phyloP scores from a whole-genome alignment of 37 sponge, comb jelly and placozoan genomes.

The Halichondria panicea region DNA sequence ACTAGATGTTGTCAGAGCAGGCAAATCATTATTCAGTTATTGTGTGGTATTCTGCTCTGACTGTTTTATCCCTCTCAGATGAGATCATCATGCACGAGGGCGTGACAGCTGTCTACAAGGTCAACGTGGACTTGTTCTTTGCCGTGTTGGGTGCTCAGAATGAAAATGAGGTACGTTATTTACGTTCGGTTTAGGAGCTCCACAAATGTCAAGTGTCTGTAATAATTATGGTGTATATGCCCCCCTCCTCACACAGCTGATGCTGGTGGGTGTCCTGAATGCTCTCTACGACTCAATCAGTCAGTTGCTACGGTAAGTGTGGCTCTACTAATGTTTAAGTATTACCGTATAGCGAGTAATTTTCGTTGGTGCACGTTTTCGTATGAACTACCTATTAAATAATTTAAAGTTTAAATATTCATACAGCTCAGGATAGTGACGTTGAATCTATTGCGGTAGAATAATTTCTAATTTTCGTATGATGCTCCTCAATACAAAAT shows the following conservation, averaged over 20 bases:
- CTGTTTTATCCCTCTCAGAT: slow-evolving; percentile 32
- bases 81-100: slow-evolving; percentile 92
- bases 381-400: not conserved
- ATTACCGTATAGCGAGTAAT: not conserved
- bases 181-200: no score
- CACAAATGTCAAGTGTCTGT: no score
- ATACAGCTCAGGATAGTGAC: no score
- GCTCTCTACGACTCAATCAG: slow-evolving; percentile 84
- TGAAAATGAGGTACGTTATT: slow-evolving; percentile 84
- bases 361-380: not conserved
- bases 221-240: not conserved
- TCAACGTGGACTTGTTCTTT: slow-evolving; percentile 90
- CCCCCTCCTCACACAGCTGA: slow-evolving; percentile 43
- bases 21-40: not conserved
- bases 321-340: not conserved
- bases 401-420: no score
- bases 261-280: slow-evolving; percentile 80
- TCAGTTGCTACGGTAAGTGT: slow-evolving; percentile 56
- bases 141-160: slow-evolving; percentile 83
- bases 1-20: no score
- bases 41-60: not conserved
- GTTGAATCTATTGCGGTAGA: no score
- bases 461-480: no score
- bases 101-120: slow-evolving; percentile 80
- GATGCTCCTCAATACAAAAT: no score